Evolutionary conservation across 1,140 invertebrate species (phyloP), one percentile per base, ranked within the genome.

Genomic region (Paraescarpia echinospica): DNA sequence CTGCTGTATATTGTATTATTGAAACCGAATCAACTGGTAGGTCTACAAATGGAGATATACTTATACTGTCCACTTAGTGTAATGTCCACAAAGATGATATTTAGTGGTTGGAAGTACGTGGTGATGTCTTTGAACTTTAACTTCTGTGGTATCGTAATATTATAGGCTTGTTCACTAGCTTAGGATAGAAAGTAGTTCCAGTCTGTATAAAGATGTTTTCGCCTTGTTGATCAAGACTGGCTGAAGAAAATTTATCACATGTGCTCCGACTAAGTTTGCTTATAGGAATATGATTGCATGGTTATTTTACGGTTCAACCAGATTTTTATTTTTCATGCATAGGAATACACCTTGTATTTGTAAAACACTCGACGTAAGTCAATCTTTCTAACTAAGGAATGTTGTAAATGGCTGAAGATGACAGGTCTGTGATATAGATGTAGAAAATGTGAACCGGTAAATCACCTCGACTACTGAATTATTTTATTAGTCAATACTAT

Each of bases 361-460:
- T 77, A 77, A 77, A 77, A 77, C 59, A 77, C 12, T 77, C 41
- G 41, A 77, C 27, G 59, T 77, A 77, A 77, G 27, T 31, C 2
- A 77, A 77, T 77, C 59, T 77, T 77, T 77, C 59, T 77, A 22
- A 77, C 59, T 77, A 77, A 77, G 18, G 14, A 4, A 77, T 77
- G 59, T 77, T 77, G 59, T 77, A 77, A 77, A 77, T 77, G 59
- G 59, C 59, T 77, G 59, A 77, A 77, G 59, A 77, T 77, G 59
- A 77, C 14, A 77, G 59, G 59, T 77, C 59, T 77, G 59, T 77
- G 59, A 77, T 77, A 77, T 77, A 77, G 59, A 22, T 77, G 59
- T 77, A 77, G 59, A 27, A 77, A 27, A 77, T 77, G 59, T 77
- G 59, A 77, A 77, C 59, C 4, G 59, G 59, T 77, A 77, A 77